phyloP scores from a whole-genome alignment of 2,113 vertebrate species.

The Atrichornis clamosus region DNA sequence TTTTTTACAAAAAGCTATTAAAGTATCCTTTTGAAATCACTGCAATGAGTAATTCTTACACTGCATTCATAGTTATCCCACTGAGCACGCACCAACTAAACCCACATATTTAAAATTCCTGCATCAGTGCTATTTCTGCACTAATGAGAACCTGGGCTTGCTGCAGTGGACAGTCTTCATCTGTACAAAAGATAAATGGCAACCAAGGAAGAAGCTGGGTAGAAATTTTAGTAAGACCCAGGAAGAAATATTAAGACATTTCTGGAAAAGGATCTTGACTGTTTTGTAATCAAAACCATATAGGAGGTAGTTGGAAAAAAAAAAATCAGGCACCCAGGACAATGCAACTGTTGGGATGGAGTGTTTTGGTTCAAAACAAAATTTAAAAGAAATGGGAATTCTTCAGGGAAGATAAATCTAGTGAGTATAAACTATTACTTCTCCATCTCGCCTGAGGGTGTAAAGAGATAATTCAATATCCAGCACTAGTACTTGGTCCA shows the following conservation, averaged over 20 bases:
- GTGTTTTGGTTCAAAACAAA: not conserved
- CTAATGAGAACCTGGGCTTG: not conserved
- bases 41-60: not conserved
- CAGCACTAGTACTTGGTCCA: not conserved
- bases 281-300: not conserved
- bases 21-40: conserved; percentile 2
- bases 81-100: not conserved
- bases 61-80: not conserved
- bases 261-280: not conserved
- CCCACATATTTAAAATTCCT: not conserved
- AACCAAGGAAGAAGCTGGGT: not conserved
- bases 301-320: not conserved
- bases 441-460: not conserved
- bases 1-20: not conserved
- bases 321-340: not conserved
- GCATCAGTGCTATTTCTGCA: not conserved
- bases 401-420: not conserved
- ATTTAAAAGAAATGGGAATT: not conserved
- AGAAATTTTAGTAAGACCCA: not conserved
- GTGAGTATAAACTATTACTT: not conserved
- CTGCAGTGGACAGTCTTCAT: not conserved
- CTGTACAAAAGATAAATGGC: not conserved
- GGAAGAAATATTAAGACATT: not conserved
- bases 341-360: not conserved
- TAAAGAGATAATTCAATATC: not conserved